Conservation (phyloP, 2,888 invertebrate genomes). For the Tethea ocularis region DNA sequence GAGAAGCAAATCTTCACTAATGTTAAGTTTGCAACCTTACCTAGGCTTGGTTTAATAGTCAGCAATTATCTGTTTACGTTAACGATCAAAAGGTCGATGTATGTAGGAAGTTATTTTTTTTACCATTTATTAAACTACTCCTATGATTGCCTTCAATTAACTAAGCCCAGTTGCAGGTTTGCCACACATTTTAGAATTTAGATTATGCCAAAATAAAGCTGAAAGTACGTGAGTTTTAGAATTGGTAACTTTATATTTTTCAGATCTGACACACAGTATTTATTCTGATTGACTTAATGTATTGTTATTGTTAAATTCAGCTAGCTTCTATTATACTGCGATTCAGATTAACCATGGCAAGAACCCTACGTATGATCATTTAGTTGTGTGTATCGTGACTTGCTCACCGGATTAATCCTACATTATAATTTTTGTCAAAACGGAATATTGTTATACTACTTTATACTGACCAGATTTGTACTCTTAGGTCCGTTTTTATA, state of each 20-base stretch:
- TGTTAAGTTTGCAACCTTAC: neutral
- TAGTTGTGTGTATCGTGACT: neutral
- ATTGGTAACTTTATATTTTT: neutral
- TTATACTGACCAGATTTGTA: conserved; percentile 1
- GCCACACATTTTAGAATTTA: neutral
- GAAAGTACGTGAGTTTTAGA: neutral
- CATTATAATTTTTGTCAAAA: neutral
- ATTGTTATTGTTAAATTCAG: neutral
- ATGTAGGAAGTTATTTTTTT: neutral
- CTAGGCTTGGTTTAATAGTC: neutral
- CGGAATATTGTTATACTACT: neutral
- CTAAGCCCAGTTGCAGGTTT: neutral
- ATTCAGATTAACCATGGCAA: neutral
- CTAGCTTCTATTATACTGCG: neutral
- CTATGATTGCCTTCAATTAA: neutral
- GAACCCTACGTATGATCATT: neutral
- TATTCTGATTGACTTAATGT: neutral
- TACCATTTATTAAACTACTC: neutral
- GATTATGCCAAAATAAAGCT: neutral
- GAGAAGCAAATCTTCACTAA: neutral
- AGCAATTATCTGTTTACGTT: neutral
- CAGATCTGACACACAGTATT: neutral
- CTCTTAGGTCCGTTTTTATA: neutral
- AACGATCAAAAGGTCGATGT: neutral
- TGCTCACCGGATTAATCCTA: neutral